phyloP scores from a whole-genome alignment of 2,797 vertebrate genomes.

The Podarcis lilfordi region DNA sequence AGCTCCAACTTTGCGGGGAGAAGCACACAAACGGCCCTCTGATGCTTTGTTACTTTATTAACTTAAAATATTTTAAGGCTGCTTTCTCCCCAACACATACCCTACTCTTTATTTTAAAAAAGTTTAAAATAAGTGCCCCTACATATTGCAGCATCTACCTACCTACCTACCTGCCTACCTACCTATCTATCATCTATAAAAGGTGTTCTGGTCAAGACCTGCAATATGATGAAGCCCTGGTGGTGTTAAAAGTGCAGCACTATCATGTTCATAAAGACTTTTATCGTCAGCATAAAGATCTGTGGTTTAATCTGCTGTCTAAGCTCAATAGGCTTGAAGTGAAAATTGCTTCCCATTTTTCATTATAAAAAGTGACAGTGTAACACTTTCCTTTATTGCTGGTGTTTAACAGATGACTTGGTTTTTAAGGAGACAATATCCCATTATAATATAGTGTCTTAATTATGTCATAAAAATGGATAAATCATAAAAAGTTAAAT shows the following conservation, averaged over 20 bases:
- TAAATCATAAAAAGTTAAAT: slow-evolving; percentile 50
- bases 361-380: slow-evolving; percentile 46
- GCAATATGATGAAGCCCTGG: slow-evolving; percentile 27
- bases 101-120: neutral
- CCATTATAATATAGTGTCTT: slow-evolving; percentile 50
- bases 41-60: neutral
- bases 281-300: slow-evolving; percentile 55
- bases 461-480: slow-evolving; percentile 48
- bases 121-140: neutral
- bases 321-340: slow-evolving; percentile 54
- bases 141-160: neutral
- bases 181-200: neutral
- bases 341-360: slow-evolving; percentile 61
- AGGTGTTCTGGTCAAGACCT: slow-evolving; percentile 13
- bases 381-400: slow-evolving; percentile 57
- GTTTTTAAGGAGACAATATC: slow-evolving; percentile 59
- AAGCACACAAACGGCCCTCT: neutral
- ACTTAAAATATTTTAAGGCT: too few species aligned
- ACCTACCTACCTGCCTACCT: too few species aligned
- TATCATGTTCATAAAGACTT: slow-evolving; percentile 48
- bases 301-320: slow-evolving; percentile 59
- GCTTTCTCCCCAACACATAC: slow-evolving; percentile 24
- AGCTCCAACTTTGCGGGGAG: neutral
- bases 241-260: slow-evolving; percentile 52
- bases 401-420: slow-evolving; percentile 54